These are phyloP conservation scores for Pedionomus torquatus DNA, from an alignment of 2,113 vertebrate species.

Conservation along the genomic window DNA sequence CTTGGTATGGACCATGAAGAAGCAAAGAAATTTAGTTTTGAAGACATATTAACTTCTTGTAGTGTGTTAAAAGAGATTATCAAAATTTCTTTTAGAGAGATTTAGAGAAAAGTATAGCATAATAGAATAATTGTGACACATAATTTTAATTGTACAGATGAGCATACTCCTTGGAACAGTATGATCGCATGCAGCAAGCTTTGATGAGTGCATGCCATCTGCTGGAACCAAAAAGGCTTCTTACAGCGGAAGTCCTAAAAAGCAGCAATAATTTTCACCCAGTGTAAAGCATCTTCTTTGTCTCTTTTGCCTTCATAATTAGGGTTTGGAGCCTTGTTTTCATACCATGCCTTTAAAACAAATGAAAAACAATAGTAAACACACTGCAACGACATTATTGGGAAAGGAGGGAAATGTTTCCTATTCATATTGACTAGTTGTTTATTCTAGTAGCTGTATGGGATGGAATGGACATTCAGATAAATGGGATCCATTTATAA, in stretches of 20 bases:
- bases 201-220: slow-evolving; percentile 63
- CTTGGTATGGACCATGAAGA: not conserved
- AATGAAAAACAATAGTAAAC: not conserved
- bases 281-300: not conserved
- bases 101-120: not conserved
- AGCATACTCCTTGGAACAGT: not conserved
- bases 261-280: not conserved
- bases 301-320: not conserved
- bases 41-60: not conserved
- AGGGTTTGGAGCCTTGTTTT: not conserved
- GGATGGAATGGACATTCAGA: not conserved
- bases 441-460: not conserved
- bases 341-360: not conserved
- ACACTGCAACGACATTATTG: not conserved
- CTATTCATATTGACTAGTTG: not conserved
- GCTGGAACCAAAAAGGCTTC: slow-evolving; percentile 27
- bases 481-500: not conserved
- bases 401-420: not conserved
- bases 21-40: not conserved
- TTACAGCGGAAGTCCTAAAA: slow-evolving; percentile 4
- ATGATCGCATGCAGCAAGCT: not conserved
- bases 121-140: not conserved
- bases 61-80: not conserved
- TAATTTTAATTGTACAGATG: slow-evolving; percentile 28
- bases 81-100: not conserved